Percentiles rank a stretch among this genome's conserved stretches.
Evolutionary conservation across 1,140 invertebrate genomes (phyloP).

Genomic region (Papilio dardanus): DNA sequence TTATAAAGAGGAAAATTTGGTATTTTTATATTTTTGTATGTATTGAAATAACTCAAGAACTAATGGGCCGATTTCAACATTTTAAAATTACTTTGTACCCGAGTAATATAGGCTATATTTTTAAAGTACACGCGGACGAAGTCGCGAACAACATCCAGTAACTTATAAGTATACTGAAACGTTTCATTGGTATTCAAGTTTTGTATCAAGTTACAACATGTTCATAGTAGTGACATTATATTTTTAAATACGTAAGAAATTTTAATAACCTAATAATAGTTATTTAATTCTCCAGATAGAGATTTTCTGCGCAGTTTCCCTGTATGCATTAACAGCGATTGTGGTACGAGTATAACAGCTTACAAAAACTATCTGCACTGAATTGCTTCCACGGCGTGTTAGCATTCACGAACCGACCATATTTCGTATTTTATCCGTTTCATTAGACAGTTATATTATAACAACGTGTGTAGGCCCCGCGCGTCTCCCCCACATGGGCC

Average conservation of each 20-base stretch:
- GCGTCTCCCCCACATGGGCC: constrained; percentile 43
- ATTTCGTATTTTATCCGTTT: constrained; percentile 46
- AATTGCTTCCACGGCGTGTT: constrained; percentile 25
- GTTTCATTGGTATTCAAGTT: not conserved
- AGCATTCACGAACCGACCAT: constrained; percentile 24
- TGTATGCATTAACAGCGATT: not conserved
- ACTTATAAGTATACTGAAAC: too few species aligned
- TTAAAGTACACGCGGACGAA: too few species aligned
- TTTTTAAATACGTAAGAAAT: not conserved
- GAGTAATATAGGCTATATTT: too few species aligned
- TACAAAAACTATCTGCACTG: constrained; percentile 23
- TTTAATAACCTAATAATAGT: constrained; percentile 2
- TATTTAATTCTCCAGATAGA: not conserved
- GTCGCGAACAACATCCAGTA: too few species aligned
- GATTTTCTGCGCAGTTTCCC: not conserved
- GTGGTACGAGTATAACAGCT: not conserved
- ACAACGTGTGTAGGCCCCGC: constrained; percentile 43
- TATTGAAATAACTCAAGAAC: too few species aligned
- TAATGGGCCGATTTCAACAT: too few species aligned
- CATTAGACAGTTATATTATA: constrained; percentile 50
- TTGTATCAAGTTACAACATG: not conserved
- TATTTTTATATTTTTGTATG: too few species aligned
- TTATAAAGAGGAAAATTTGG: too few species aligned
- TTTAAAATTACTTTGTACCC: too few species aligned
- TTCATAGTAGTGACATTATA: not conserved